Evolutionary conservation across 2,888 invertebrate genomes (phyloP).

Genomic region (Tetragonisca angustula): DNA sequence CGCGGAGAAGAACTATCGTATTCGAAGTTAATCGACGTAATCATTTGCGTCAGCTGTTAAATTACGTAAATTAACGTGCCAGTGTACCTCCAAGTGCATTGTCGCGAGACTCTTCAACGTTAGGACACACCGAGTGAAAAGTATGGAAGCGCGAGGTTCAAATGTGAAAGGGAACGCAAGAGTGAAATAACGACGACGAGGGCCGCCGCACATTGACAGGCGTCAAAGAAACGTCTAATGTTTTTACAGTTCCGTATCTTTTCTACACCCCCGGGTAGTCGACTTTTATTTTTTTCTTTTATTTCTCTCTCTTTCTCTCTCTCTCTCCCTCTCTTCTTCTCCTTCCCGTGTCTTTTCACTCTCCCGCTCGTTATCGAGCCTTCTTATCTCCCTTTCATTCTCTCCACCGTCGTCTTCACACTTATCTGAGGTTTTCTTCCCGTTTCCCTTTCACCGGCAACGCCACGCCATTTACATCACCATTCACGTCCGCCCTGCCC

Average conservation of each 20-base stretch:
- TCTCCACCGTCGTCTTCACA: conserved; percentile 49
- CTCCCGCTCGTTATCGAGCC: conserved; percentile 52
- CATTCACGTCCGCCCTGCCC: conserved; percentile 52
- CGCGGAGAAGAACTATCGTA: too few species aligned
- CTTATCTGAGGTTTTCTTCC: conserved; percentile 41
- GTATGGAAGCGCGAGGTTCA: background rate
- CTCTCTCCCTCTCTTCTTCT: background rate
- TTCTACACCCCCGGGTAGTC: background rate
- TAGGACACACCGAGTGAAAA: background rate
- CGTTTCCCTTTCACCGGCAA: conserved; percentile 42
- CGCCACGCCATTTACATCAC: conserved; percentile 60
- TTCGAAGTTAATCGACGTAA: too few species aligned
- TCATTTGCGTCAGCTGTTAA: background rate
- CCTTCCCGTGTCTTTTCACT: conserved; percentile 9
- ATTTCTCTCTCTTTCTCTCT: background rate
- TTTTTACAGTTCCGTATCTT: conserved; percentile 22
- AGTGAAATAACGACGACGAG: background rate
- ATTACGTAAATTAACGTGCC: background rate
- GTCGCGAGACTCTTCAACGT: background rate
- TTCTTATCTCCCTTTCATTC: conserved; percentile 58
- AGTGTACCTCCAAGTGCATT: background rate
- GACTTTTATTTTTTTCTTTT: conserved; percentile 5
- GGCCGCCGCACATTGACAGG: background rate
- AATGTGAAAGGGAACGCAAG: background rate
- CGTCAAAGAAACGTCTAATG: conserved; percentile 17